Percentiles rank a stretch among this genome's conserved stretches.
Conservation (phyloP, 2,113 vertebrate species). For the Larimichthys polyactis region DNA sequence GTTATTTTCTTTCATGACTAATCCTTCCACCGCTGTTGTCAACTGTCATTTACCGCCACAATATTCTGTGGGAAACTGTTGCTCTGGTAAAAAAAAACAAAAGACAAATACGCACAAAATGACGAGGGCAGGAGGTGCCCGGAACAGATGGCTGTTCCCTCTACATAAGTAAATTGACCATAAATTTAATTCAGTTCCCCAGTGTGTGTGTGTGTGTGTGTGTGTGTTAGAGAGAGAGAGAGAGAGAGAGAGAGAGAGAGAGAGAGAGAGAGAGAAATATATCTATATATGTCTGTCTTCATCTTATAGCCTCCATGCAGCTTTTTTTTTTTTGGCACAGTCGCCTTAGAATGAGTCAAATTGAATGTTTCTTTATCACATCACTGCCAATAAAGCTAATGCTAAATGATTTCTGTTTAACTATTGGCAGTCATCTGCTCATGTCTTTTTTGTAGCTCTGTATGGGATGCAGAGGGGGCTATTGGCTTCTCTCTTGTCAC, state of each 20-base stretch:
- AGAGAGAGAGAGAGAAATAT: neutral
- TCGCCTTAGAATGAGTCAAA: conserved; percentile 41
- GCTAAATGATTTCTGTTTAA: conserved; percentile 51
- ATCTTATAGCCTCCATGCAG: conserved; percentile 22
- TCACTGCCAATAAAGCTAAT: conserved; percentile 52
- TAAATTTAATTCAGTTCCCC: conserved; percentile 70
- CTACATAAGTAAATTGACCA: conserved; percentile 73
- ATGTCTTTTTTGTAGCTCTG: conserved; percentile 27
- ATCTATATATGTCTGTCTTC: neutral
- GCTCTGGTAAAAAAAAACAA: conserved; percentile 42
- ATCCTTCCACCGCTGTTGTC: conserved; percentile 18
- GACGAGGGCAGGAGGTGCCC: conserved; percentile 36
- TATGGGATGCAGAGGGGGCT: conserved; percentile 23
- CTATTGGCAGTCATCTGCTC: conserved; percentile 41
- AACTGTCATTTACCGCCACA: conserved; percentile 22
- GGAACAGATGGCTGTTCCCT: conserved; percentile 68
- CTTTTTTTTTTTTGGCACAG: conserved; percentile 43
- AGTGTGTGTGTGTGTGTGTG: conserved; percentile 19
- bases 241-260: conserved; percentile 5
- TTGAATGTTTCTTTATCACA: conserved; percentile 61
- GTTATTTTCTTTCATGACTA: neutral
- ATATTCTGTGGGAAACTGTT: conserved; percentile 41
- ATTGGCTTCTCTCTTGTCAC: conserved; percentile 45
- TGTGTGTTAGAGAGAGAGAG: conserved; percentile 3
- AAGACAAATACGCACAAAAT: conserved; percentile 40